Conservation (phyloP, 2,888 invertebrate species). For the Himalopsyche anomala region DNA sequence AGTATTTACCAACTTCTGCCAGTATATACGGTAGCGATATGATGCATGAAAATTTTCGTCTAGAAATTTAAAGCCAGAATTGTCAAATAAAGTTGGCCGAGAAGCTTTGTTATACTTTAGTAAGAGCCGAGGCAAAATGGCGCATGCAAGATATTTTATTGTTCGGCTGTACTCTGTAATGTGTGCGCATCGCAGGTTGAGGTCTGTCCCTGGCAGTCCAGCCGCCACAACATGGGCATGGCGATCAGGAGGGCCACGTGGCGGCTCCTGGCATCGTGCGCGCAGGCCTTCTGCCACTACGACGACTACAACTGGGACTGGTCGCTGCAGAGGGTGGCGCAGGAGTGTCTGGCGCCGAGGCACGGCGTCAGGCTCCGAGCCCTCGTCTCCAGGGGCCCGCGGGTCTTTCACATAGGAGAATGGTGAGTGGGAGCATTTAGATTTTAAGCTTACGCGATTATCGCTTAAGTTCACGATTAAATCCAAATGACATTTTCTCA, state of each 20-base stretch:
- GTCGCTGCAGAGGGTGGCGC: conserved; percentile 94
- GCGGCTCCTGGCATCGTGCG: conserved; percentile 87
- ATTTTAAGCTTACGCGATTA: too few species aligned
- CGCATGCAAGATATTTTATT: too few species aligned
- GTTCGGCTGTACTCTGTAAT: background rate
- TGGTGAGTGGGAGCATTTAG: conserved; percentile 80
- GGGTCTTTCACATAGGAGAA: conserved; percentile 99
- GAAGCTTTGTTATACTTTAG: too few species aligned
- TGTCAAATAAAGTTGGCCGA: too few species aligned
- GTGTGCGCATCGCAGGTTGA: conserved; percentile 82
- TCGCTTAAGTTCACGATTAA: too few species aligned
- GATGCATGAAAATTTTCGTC: too few species aligned
- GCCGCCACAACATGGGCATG: conserved; percentile 99
- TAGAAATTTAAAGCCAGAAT: too few species aligned
- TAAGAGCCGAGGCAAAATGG: too few species aligned
- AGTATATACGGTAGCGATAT: too few species aligned
- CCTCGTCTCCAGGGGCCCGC: conserved; percentile 92
- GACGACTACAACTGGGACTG: conserved; percentile 99
- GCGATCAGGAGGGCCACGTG: conserved; percentile 94
- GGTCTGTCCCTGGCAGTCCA: conserved; percentile 95
- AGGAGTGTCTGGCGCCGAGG: conserved; percentile 82
- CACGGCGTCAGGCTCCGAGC: conserved; percentile 83
- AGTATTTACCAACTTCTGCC: too few species aligned
- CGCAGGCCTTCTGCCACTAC: conserved; percentile 93
- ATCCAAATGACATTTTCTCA: too few species aligned